Evolutionary conservation across 2,888 invertebrate genomes (phyloP).

Genomic region (Drosophila dives): DNA sequence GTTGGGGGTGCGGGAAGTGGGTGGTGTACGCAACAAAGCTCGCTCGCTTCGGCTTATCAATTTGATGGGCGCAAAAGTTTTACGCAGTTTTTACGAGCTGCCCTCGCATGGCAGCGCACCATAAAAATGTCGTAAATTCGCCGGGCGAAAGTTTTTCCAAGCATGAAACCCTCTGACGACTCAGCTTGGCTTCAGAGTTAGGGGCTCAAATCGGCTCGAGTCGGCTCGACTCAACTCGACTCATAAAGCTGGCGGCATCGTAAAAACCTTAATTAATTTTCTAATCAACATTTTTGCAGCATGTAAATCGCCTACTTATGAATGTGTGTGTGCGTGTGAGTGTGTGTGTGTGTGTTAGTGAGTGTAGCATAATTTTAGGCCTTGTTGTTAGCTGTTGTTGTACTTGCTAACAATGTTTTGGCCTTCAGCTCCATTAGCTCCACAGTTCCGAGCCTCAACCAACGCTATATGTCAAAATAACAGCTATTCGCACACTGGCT

Average conservation of each 20-base stretch:
- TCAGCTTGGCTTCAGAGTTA: slow-evolving; percentile 32
- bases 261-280: slow-evolving; percentile 79
- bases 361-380: slow-evolving; percentile 65
- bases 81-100: slow-evolving; percentile 74
- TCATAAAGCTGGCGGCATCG: slow-evolving; percentile 68
- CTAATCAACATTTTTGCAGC: slow-evolving; percentile 79
- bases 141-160: slow-evolving; percentile 68
- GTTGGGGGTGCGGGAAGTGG: too few relatives aligned
- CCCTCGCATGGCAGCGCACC: slow-evolving; percentile 79
- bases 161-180: slow-evolving; percentile 48
- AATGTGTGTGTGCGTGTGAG: slow-evolving; percentile 23
- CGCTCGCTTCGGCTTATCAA: slow-evolving; percentile 48
- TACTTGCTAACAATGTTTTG: slow-evolving; percentile 36
- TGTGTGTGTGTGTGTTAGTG: slow-evolving; percentile 32
- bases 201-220: slow-evolving; percentile 26
- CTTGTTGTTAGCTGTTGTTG: slow-evolving; percentile 32
- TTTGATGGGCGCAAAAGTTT: slow-evolving; percentile 61
- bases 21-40: not conserved
- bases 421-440: slow-evolving; percentile 68
- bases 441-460: slow-evolving; percentile 36
- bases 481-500: slow-evolving; percentile 39
- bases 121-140: slow-evolving; percentile 83
- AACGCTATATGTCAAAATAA: slow-evolving; percentile 65
- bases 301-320: slow-evolving; percentile 77
- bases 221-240: slow-evolving; percentile 32